Evolutionary conservation across 2,797 vertebrate species (phyloP).

Genomic region (Cryptoprocta ferox): DNA sequence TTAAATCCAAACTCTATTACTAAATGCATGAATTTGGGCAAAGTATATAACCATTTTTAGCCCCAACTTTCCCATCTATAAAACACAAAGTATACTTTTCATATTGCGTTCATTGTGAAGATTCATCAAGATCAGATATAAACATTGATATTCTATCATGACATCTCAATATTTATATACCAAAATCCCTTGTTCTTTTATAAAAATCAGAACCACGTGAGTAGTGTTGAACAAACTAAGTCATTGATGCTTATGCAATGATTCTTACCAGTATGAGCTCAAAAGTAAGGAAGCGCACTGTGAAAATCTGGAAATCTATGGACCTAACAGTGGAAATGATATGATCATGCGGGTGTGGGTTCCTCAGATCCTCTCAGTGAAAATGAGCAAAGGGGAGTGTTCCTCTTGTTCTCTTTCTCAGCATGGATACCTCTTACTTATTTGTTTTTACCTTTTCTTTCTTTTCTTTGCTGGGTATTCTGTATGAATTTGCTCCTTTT

Average conservation of each 20-base stretch:
- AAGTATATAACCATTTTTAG: background rate
- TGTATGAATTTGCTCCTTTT: background rate
- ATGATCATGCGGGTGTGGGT: rapidly evolving
- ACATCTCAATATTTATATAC: background rate
- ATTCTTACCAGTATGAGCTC: background rate
- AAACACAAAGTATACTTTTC: background rate
- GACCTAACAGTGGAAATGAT: background rate
- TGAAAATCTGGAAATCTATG: background rate
- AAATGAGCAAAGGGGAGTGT: background rate
- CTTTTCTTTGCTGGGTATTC: background rate
- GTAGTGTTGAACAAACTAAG: background rate
- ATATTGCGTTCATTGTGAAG: background rate
- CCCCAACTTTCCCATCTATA: background rate
- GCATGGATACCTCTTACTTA: background rate
- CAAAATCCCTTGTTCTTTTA: background rate
- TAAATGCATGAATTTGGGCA: background rate
- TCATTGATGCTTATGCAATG: background rate
- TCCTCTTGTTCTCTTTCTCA: background rate
- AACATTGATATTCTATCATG: background rate
- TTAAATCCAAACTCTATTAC: background rate
- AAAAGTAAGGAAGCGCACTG: background rate
- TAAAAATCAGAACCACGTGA: background rate
- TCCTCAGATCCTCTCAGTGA: background rate
- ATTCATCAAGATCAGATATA: background rate
- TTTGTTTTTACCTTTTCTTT: background rate